phyloP scores from a whole-genome alignment of 2,113 vertebrate genomes.

The Aptenodytes patagonicus region DNA sequence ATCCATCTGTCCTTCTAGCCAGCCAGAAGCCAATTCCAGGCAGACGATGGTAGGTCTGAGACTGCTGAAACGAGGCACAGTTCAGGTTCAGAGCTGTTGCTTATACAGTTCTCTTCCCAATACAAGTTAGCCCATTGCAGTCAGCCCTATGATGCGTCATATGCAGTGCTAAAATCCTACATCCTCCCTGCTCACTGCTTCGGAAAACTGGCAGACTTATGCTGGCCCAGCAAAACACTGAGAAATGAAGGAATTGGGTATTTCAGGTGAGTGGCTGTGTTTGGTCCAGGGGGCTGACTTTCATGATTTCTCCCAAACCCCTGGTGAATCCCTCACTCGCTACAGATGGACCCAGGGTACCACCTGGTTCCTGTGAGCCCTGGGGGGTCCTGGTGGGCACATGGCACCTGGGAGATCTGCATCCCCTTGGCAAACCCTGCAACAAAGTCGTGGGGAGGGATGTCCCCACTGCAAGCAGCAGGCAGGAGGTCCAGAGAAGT shows the following conservation, averaged over 20 bases:
- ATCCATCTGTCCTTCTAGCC: conserved; percentile 57
- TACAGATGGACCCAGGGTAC: neutral
- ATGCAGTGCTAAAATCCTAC: neutral
- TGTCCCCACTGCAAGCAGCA: neutral
- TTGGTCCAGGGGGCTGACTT: neutral
- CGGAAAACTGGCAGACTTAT: neutral
- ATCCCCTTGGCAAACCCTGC: neutral
- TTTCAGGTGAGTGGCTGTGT: neutral
- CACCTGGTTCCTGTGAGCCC: neutral
- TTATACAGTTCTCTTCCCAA: neutral
- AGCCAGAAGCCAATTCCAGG: conserved; percentile 53
- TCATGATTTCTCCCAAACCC: neutral
- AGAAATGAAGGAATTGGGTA: neutral
- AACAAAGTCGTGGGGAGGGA: neutral
- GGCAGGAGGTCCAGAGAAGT: neutral
- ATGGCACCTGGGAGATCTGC: neutral
- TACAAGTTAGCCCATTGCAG: conserved; percentile 42
- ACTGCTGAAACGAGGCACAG: conserved; percentile 14
- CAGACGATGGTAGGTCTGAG: conserved; percentile 37
- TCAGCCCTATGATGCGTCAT: neutral
- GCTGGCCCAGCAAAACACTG: neutral
- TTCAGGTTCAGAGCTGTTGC: conserved; percentile 49
- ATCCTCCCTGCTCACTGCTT: neutral
- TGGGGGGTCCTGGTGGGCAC: neutral
- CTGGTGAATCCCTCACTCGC: neutral